Evolutionary conservation across 1,140 invertebrate species (phyloP), one percentile per base, ranked within the genome.

Genomic region (Hirudo medicinalis): DNA sequence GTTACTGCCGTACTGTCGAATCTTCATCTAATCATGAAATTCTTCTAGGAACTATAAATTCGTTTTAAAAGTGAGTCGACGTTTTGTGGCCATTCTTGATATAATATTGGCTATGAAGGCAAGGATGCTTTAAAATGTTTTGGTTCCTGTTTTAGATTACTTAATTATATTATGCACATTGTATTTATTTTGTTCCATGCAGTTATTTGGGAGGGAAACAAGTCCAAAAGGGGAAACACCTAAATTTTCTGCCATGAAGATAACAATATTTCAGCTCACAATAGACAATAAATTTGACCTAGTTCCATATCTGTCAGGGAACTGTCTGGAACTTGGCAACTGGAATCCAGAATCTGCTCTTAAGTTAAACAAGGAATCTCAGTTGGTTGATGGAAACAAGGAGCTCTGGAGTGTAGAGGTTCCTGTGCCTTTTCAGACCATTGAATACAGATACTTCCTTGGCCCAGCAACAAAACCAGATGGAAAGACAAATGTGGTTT

Each of bases 341-440:
- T 70, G 69, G 69, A 54, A 54, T 25, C 53, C 53, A 27, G 49
- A 70, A 70, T 9, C 27, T 40, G 69, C 69, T 19, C 25, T 49
- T n/a, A 19, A 36, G 32, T 25, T 70, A 36, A 22, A 25, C 20
- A 43, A 49, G 40, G 69, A 49, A 29, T 19, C 19, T 25, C 29
- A 54, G 19, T 20, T 49, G 13, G n/a, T 25, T 22, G 43, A 54
- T 54, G 49, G 36, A 8, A 49, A 70, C 6, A 63, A 63, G 19
- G 57, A 63, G 13, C 29, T 63, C 22, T 63, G 57, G 57, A 63
- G 57, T 63, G 4, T 25, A 25, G 29, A 63, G 22, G 11, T 63
- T 9, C 8, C 29, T 11, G 57, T 63, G 57, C 29, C 57, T 32
- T 22, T 25, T 32, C 57, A 22, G 19, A 20, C 22, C 22, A 22